Evolutionary conservation across 2,888 invertebrate genomes (phyloP).

Genomic region (Thyatira batis): DNA sequence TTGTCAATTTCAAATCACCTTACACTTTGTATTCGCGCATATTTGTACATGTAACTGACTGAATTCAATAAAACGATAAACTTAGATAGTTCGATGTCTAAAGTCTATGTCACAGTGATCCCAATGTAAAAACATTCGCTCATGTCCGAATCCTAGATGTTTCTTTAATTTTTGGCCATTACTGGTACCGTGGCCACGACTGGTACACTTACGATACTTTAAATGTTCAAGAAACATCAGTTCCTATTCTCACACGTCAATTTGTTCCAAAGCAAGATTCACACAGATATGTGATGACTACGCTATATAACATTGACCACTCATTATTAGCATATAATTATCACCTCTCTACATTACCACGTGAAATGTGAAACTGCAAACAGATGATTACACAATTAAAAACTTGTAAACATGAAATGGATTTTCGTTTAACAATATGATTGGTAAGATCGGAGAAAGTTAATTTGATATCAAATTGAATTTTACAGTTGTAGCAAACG

Average conservation of each 20-base stretch:
- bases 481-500: neutral
- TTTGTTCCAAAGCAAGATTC: neutral
- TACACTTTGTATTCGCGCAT: no score
- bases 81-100: no score
- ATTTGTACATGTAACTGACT: no score
- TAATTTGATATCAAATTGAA: constrained; percentile 1
- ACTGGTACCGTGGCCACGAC: no score
- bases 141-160: no score
- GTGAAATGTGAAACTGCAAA: constrained; percentile 5
- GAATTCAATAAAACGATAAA: no score
- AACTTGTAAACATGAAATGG: neutral
- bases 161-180: no score
- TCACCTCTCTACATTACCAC: constrained; percentile 5
- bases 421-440: constrained; percentile 1
- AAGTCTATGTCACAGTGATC: no score
- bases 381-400: constrained; percentile 1
- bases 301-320: constrained; percentile 15
- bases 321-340: constrained; percentile 13
- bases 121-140: no score
- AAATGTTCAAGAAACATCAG: neutral
- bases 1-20: no score
- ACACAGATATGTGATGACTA: neutral
- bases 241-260: neutral
- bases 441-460: constrained; percentile 2
- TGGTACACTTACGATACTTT: neutral